A percentile compares a stretch with the other conserved stretches of the same genome.
phyloP scores from a whole-genome alignment of 2,888 invertebrate genomes.

The Napeogenes sylphis region DNA sequence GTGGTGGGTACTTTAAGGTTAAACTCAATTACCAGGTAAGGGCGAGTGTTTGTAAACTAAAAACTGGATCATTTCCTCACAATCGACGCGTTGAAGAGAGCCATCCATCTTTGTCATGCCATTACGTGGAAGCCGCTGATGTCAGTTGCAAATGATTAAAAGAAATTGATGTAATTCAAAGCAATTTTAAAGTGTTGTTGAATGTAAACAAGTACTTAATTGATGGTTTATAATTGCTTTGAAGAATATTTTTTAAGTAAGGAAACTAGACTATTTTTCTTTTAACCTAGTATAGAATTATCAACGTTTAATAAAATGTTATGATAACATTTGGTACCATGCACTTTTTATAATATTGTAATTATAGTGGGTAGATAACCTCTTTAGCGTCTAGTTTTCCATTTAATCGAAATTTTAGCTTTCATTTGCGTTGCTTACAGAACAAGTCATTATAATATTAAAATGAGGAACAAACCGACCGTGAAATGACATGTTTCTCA shows the following conservation, averaged over 20 bases:
- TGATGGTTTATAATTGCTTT: not conserved
- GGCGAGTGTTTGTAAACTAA: constrained; percentile 25
- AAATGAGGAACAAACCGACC: constrained; percentile 35
- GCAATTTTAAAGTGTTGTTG: constrained; percentile 11
- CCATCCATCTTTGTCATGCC: constrained; percentile 51
- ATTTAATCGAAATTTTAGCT: not conserved
- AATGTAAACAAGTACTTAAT: constrained; percentile 3
- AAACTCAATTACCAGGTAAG: not conserved
- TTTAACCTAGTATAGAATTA: no score
- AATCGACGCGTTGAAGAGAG: constrained; percentile 52
- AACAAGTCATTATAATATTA: constrained; percentile 37
- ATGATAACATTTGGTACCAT: no score
- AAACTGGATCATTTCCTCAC: constrained; percentile 56
- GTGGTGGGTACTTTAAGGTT: not conserved
- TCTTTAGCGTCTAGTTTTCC: not conserved
- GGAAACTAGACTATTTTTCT: no score
- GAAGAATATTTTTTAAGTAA: no score
- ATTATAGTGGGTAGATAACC: no score
- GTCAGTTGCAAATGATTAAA: constrained; percentile 30
- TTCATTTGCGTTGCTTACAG: not conserved
- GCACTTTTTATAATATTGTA: no score
- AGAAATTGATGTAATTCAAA: constrained; percentile 27
- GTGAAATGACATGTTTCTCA: constrained; percentile 53
- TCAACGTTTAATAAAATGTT: no score
- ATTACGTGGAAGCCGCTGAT: constrained; percentile 20